Conservation (phyloP, 2,888 invertebrate genomes). For the Hirtodrosophila cameraria region DNA sequence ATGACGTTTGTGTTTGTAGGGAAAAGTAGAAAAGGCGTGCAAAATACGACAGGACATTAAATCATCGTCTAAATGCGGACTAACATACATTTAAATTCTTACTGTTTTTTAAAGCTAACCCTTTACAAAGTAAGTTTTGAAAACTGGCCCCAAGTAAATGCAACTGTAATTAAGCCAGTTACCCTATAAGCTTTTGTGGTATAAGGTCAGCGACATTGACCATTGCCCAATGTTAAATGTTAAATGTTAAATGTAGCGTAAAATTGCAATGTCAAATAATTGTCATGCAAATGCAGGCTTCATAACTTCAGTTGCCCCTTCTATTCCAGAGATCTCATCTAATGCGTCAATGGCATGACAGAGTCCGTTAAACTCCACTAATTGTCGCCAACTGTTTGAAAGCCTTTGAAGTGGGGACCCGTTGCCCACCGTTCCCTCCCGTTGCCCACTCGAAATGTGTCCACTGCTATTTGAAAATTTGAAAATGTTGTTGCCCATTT, state of each 20-base stretch:
- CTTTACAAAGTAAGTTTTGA: neutral
- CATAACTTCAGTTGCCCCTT: neutral
- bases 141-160: neutral
- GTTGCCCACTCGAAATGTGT: slow-evolving; percentile 5
- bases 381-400: slow-evolving; percentile 62
- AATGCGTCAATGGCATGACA: slow-evolving; percentile 70
- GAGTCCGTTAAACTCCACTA: slow-evolving; percentile 52
- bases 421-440: neutral
- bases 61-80: too few species aligned
- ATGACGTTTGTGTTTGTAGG: too few species aligned
- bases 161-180: slow-evolving; percentile 14
- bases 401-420: slow-evolving; percentile 55
- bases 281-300: slow-evolving; percentile 49
- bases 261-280: slow-evolving; percentile 68
- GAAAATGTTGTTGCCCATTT: slow-evolving; percentile 59
- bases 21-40: too few species aligned
- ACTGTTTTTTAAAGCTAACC: neutral
- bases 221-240: slow-evolving; percentile 26
- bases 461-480: slow-evolving; percentile 32
- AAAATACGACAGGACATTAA: too few species aligned
- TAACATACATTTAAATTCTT: too few species aligned
- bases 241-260: slow-evolving; percentile 68
- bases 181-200: neutral
- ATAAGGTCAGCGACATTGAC: slow-evolving; percentile 51
- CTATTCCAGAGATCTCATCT: slow-evolving; percentile 25